These are phyloP conservation scores for Apostichopus japonicus DNA, from an alignment of 35 echinoderm and acorn worm genomes.

Conservation along the genomic window DNA sequence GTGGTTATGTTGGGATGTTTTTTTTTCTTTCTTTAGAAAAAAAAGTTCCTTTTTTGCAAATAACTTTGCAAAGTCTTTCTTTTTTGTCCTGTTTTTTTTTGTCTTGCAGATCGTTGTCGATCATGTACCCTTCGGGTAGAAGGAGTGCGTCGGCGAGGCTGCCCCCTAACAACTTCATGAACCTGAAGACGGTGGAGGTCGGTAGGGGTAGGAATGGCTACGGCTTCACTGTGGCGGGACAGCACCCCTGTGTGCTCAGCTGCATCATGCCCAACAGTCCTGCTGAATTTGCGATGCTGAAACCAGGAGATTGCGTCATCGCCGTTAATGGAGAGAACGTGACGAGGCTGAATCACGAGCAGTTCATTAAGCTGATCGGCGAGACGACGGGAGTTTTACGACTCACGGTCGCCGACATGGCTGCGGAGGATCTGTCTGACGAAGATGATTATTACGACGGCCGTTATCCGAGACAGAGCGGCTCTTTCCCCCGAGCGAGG, in stretches of 20 bases:
- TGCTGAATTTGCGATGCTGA: conserved; percentile 85
- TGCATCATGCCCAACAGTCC: conserved; percentile 90
- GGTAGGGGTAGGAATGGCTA: conserved; percentile 86
- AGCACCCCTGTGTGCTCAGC: conserved; percentile 90
- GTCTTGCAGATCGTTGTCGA: not conserved
- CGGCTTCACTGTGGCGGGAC: conserved; percentile 92
- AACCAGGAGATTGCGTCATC: conserved; percentile 84
- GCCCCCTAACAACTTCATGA: conserved; percentile 67
- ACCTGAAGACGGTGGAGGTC: conserved; percentile 98
- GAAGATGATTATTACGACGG: conserved; percentile 77
- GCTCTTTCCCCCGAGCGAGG: conserved; percentile 58
- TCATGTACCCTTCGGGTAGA: conserved; percentile 23
- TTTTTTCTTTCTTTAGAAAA: too few species aligned
- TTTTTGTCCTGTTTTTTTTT: too few species aligned
- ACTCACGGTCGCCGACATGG: conserved; percentile 87
- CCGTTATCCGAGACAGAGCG: conserved; percentile 40
- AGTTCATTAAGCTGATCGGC: conserved; percentile 96
- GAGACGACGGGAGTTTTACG: conserved; percentile 78
- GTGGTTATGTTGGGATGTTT: too few species aligned
- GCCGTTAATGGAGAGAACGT: conserved; percentile 98
- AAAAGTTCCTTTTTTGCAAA: too few species aligned
- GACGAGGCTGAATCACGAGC: conserved; percentile 82
- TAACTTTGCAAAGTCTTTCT: too few species aligned
- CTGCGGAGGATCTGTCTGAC: conserved; percentile 80
- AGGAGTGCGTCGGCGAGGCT: conserved; percentile 33